These are phyloP conservation scores for Xiphophorus birchmanni DNA, from an alignment of 2,797 vertebrate genomes.

Conservation along the genomic window DNA sequence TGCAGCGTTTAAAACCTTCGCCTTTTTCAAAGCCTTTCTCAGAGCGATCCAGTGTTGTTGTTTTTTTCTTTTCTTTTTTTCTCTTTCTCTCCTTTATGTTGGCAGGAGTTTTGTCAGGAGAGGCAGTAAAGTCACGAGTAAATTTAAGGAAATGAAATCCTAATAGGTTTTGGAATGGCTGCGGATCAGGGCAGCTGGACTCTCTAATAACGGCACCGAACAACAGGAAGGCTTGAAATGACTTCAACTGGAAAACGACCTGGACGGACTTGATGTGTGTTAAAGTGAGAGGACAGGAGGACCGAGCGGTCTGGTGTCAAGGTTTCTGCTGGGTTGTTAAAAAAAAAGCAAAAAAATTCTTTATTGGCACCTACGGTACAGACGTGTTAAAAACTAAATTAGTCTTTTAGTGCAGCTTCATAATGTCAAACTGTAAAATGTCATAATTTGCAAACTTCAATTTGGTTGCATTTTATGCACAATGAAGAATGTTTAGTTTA, in stretches of 20 bases:
- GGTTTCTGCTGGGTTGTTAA: neutral
- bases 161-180: slow-evolving; percentile 34
- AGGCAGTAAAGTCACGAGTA: slow-evolving; percentile 37
- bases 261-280: slow-evolving; percentile 17
- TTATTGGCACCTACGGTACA: neutral
- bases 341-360: neutral
- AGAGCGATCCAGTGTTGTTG: slow-evolving; percentile 19
- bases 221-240: slow-evolving; percentile 6
- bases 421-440: neutral
- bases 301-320: neutral
- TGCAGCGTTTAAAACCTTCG: slow-evolving; percentile 45
- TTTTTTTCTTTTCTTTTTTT: neutral
- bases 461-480: neutral
- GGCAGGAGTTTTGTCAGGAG: slow-evolving; percentile 31
- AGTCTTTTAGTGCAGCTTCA: neutral
- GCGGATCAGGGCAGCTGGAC: neutral
- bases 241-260: slow-evolving; percentile 4
- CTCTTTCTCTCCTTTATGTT: neutral
- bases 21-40: slow-evolving; percentile 36
- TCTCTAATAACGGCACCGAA: slow-evolving; percentile 25
- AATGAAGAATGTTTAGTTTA: neutral
- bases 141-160: slow-evolving; percentile 45
- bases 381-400: neutral
- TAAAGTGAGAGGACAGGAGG: neutral
- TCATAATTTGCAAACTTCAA: neutral